Evolutionary conservation across 2,888 invertebrate species (phyloP), one percentile per base, ranked within the genome.

Genomic region (Tetragnatha montana): DNA sequence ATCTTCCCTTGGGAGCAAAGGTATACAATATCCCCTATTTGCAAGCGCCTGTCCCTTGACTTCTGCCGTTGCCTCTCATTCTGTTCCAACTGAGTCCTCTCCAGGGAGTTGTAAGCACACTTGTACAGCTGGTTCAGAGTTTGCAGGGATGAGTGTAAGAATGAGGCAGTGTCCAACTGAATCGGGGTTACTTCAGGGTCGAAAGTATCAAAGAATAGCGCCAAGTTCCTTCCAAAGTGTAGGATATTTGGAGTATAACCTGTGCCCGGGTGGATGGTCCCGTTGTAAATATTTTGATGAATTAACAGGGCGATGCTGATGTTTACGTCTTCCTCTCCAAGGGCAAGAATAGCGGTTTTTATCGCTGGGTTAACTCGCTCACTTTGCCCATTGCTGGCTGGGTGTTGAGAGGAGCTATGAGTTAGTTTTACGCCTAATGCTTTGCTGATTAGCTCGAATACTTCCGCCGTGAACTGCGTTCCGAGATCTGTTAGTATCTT

Each of bases 201-300:
- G 22, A 60, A 79, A 6, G 79, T 79, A 21, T 79, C 79, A 21
- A 79, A 79, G 51, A 79, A 79, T 0, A 60, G 21, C 6, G 50
- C 12, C 12, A 79, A 10, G n/a, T 79, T 60, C 49, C 79, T 79
- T 12, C 79, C 79, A 79, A 79, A 79, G 17, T 51, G 79, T 10
- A 60, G 19, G 12, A 80, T 22, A 17, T 80, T 80, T 12, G 68
- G 68, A 8, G 79, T 12, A 21, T 21, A 60, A 12, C 69, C 69
- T 2, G 68, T 68, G 6, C 35, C 7, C 6, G 60, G 51, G n/a
- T 80, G 60, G 6, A 17, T n/a, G 0, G 68, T 14, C 21, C 68
- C 68, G 22, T 80, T 80, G 35, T 80, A 80, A 0, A 80, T 21
- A 10, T 80, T 19, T 14, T 80, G 79, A 17, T 80, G 79, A 19